phyloP scores from a whole-genome alignment of 2,888 invertebrate species.

The Drosophila leonis region DNA sequence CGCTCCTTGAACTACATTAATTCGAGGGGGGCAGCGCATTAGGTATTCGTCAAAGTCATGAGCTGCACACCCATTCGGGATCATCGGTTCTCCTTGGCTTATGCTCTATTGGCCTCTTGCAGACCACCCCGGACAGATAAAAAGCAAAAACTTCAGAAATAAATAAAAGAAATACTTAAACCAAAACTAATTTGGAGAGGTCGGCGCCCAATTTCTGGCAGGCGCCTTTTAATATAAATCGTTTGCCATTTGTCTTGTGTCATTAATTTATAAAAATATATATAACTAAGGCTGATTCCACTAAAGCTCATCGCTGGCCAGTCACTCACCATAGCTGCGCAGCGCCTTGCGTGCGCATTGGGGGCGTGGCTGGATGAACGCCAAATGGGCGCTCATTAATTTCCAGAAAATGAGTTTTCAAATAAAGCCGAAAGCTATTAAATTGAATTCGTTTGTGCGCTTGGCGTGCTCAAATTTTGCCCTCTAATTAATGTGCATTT shows the following conservation, averaged over 20 bases:
- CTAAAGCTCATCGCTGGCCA: constrained; percentile 46
- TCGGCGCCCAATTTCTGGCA: constrained; percentile 64
- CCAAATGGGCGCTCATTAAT: constrained; percentile 80
- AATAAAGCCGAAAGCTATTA: constrained; percentile 64
- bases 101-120: constrained; percentile 42
- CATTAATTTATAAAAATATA: constrained; percentile 74
- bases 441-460: constrained; percentile 60
- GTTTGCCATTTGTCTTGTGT: constrained; percentile 70
- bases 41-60: constrained; percentile 55
- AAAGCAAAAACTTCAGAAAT: neutral
- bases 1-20: constrained; percentile 43
- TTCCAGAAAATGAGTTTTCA: constrained; percentile 73
- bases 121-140: constrained; percentile 46
- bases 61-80: constrained; percentile 47
- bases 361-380: constrained; percentile 68
- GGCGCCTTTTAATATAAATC: constrained; percentile 72
- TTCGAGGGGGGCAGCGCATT: constrained; percentile 32
- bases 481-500: constrained; percentile 73
- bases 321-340: constrained; percentile 12
- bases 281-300: constrained; percentile 63
- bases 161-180: constrained; percentile 18
- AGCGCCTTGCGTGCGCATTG: constrained; percentile 66
- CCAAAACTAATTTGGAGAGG: constrained; percentile 53
- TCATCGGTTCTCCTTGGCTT: constrained; percentile 25
- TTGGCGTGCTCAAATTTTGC: constrained; percentile 56